These are phyloP conservation scores for Acrobasis repandana DNA, from an alignment of 2,888 invertebrate species.

Conservation along the genomic window DNA sequence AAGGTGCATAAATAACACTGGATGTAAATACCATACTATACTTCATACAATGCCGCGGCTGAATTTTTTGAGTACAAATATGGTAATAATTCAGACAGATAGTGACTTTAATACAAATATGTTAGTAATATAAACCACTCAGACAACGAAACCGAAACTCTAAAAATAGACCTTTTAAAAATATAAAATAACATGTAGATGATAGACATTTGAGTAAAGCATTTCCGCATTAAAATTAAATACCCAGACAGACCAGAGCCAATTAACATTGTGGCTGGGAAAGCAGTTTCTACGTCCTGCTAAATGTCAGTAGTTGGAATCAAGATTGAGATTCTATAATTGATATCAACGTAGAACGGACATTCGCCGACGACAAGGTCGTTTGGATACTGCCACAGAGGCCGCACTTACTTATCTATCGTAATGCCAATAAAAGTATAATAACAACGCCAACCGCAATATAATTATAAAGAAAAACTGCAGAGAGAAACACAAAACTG, in stretches of 20 bases:
- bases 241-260: constrained; percentile 40
- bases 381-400: constrained; percentile 58
- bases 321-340: constrained; percentile 44
- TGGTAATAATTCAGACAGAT: background rate
- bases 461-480: background rate
- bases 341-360: constrained; percentile 54
- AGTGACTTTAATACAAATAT: background rate
- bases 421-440: constrained; percentile 6
- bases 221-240: constrained; percentile 1
- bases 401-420: constrained; percentile 48
- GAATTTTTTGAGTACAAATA: background rate
- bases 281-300: constrained; percentile 43
- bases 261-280: constrained; percentile 45
- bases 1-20: constrained; percentile 44
- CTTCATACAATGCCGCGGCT: background rate
- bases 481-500: background rate
- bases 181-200: no score
- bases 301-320: constrained; percentile 47
- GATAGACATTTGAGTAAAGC: background rate
- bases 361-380: constrained; percentile 63
- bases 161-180: no score
- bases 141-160: no score
- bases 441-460: background rate
- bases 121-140: no score
- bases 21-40: constrained; percentile 22